Conservation (phyloP, 1,140 invertebrate species). For the Bombus sylvicola region DNA sequence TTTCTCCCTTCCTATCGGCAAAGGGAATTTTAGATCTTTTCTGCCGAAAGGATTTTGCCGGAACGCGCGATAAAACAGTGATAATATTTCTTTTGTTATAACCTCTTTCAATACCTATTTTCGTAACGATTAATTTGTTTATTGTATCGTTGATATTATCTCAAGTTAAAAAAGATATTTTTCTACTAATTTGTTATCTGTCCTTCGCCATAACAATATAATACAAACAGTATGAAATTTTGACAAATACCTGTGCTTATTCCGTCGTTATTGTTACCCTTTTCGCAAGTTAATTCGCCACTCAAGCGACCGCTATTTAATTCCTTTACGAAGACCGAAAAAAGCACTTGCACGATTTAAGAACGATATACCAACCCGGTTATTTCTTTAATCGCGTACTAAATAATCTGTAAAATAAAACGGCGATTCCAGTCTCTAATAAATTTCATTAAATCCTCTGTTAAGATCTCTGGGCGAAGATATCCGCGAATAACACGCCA, state of each 20-base stretch:
- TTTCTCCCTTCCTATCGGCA: not conserved
- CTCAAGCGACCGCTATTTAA: not conserved
- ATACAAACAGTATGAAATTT: too few species aligned
- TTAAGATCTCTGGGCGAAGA: conserved; percentile 5
- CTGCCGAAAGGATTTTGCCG: not conserved
- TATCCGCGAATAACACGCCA: not conserved
- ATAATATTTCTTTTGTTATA: not conserved
- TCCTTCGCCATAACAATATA: not conserved
- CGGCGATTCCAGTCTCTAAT: not conserved
- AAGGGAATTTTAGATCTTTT: not conserved
- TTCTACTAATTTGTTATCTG: not conserved
- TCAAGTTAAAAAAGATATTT: not conserved
- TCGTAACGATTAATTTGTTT: too few species aligned
- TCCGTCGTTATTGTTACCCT: too few species aligned
- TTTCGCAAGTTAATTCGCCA: not conserved
- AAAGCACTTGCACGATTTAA: not conserved
- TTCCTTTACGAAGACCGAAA: not conserved
- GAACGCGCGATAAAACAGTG: not conserved
- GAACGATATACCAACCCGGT: not conserved
- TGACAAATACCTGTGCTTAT: too few species aligned
- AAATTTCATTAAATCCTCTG: conserved; percentile 16
- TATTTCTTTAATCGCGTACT: not conserved
- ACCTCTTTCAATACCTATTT: not conserved
- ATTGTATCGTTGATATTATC: too few species aligned
- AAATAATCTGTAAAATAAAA: not conserved